Conservation (phyloP, 2,797 vertebrate species). For the Lacerta bilineata region DNA sequence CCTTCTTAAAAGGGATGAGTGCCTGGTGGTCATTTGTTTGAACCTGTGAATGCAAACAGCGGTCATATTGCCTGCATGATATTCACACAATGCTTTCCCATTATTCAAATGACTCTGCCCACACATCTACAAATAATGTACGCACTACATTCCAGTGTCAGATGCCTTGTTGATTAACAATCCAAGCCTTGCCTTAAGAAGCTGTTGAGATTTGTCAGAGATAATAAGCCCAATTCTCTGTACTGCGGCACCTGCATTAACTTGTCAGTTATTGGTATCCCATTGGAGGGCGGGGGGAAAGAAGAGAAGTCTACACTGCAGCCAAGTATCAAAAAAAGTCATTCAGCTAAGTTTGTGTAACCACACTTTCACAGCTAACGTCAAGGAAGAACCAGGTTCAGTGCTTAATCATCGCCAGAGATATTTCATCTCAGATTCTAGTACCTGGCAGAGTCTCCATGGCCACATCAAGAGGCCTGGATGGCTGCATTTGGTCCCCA, state of each 20-base stretch:
- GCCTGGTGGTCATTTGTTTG: conserved; percentile 43
- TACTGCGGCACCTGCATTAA: conserved; percentile 19
- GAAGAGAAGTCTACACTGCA: too few species aligned
- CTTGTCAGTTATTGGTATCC: neutral
- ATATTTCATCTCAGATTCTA: neutral
- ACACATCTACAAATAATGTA: conserved; percentile 24
- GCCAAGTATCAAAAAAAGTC: neutral
- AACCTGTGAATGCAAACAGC: conserved; percentile 39
- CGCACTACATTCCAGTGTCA: conserved; percentile 36
- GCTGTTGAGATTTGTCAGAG: conserved; percentile 15
- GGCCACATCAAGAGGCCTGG: too few species aligned
- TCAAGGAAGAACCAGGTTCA: neutral
- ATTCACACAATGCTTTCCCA: conserved; percentile 34
- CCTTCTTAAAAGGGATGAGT: conserved; percentile 59
- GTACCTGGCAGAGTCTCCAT: too few species aligned
- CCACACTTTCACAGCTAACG: neutral
- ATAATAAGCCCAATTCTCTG: neutral
- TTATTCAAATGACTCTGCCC: conserved; percentile 49
- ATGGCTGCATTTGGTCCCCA: too few species aligned
- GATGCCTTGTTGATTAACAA: conserved; percentile 27
- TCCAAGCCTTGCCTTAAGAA: neutral
- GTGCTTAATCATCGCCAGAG: neutral
- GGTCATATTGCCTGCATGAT: conserved; percentile 42
- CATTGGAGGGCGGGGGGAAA: neutral
- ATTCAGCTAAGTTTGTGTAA: neutral